Conservation (phyloP, 2,888 invertebrate genomes). For the Drosophila subsilvestris region DNA sequence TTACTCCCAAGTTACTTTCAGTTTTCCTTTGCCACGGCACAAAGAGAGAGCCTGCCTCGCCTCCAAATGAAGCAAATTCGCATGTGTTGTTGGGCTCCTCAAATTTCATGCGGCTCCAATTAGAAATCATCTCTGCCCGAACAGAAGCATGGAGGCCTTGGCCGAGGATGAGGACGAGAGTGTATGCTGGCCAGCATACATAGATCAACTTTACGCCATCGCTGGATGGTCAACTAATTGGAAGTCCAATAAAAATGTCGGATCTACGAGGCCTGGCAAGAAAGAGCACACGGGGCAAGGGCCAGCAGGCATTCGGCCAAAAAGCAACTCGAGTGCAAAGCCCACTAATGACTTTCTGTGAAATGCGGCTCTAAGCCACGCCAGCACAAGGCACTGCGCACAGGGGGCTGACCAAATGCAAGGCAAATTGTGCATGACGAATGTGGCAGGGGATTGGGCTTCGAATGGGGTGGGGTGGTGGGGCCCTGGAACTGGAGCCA, state of each 20-base stretch:
- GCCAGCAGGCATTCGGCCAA: slow-evolving; percentile 60
- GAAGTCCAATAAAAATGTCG: slow-evolving; percentile 81
- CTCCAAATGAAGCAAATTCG: slow-evolving; percentile 13
- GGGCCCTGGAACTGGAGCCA: slow-evolving; percentile 1
- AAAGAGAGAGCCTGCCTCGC: not conserved
- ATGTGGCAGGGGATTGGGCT: slow-evolving; percentile 68
- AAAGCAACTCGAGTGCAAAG: slow-evolving; percentile 71
- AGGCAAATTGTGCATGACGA: slow-evolving; percentile 77
- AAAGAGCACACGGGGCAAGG: slow-evolving; percentile 9
- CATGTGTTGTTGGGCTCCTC: slow-evolving; percentile 23
- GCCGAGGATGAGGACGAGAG: slow-evolving; percentile 14
- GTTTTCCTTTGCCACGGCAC: not conserved
- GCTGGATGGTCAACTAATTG: slow-evolving; percentile 73
- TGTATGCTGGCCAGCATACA: slow-evolving; percentile 33
- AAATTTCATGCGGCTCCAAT: slow-evolving; percentile 29
- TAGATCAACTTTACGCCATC: slow-evolving; percentile 76
- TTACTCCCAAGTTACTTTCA: not conserved
- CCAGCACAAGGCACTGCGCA: slow-evolving; percentile 6
- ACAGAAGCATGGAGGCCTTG: slow-evolving; percentile 31
- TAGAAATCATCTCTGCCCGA: slow-evolving; percentile 37
- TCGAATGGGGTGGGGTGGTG: not conserved
- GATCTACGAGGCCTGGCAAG: slow-evolving; percentile 56
- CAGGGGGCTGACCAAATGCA: slow-evolving; percentile 54
- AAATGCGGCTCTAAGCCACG: slow-evolving; percentile 60
- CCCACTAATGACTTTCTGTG: slow-evolving; percentile 79